Base-by-base conservation (phyloP, 2,113 vertebrate genomes). In the Tragelaphus imberbis region DNA sequence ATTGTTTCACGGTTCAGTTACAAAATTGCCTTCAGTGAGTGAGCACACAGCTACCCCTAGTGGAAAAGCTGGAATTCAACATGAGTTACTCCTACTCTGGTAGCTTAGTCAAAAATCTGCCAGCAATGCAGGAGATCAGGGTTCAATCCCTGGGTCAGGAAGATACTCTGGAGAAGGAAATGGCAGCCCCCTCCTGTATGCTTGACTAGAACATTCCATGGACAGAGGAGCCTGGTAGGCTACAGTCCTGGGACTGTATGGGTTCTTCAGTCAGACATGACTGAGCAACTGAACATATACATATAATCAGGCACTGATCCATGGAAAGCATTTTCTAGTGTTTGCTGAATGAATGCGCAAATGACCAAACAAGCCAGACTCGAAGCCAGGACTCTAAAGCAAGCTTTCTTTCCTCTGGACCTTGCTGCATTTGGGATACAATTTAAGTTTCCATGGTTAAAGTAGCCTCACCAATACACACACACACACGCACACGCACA, bases 1-100 rank as follows among this genome's bases (percentile, higher is more conserved):
- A 36, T 3, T 3, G 13, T 27, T 56, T 84, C 23, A 17, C 2
- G 19, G 44, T 94, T 79, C 71, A 71, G 27, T 23, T 9, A 65
- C 9, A 75, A 63, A 56, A 82, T 33, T 80, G 27, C 23, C n/a
- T 90, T 96, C 27, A 56, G 84, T 53, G 56, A 94, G 56, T 27
- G 51, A 53, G 61, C 88, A 61, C 58, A 97, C 91, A 98, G 97
- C 98, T 96, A 98, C 98, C 97, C 97, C 98, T 98, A 97, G 97
- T 97, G 97, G 97, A 86, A 91, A 92, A 75, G 19, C 53, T 56
- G 17, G 53, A 87, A 87, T 94, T 19, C 63, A 90, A 84, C 36
- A 13, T 28, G 53, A 82, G 82, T 44, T 92, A n/a, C 15, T 77
- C 15, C 12, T 56, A n/a, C 5, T 6, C 53, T 30, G 13, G 40